Evolutionary conservation across 2,797 vertebrate genomes (phyloP).

Genomic region (Silurus lanzhouensis): DNA sequence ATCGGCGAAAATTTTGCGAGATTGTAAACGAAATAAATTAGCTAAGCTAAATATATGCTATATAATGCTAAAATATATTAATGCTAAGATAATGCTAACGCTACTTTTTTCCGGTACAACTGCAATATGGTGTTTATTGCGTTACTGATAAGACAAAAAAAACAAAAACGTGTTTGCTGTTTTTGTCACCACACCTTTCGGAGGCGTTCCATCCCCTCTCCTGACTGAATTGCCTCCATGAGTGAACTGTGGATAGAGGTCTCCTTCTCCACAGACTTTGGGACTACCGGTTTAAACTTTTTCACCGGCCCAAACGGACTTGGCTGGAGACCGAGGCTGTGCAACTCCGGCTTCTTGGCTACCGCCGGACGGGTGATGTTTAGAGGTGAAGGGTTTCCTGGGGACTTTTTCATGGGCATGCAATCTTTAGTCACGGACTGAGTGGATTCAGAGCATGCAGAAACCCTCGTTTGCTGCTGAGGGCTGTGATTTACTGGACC

Average conservation of each 20-base stretch:
- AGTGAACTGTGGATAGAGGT: slow-evolving; percentile 84
- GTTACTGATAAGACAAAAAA: background rate
- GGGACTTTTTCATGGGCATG: slow-evolving; percentile 19
- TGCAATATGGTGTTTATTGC: background rate
- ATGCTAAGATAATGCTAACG: too few relatives aligned
- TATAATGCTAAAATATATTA: too few relatives aligned
- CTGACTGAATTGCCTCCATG: slow-evolving; percentile 92
- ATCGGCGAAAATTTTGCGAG: too few relatives aligned
- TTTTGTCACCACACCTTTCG: slow-evolving; percentile 78
- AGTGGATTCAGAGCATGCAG: slow-evolving; percentile 19
- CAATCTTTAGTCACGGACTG: slow-evolving; percentile 17
- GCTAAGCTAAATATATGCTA: too few relatives aligned
- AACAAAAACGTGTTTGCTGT: background rate
- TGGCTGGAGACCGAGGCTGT: slow-evolving; percentile 33
- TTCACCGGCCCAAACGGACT: slow-evolving; percentile 86
- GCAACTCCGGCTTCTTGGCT: slow-evolving; percentile 61
- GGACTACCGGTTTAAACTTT: slow-evolving; percentile 85
- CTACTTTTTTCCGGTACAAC: too few relatives aligned
- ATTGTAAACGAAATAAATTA: too few relatives aligned
- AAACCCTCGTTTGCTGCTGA: slow-evolving; percentile 46
- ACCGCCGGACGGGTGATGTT: slow-evolving; percentile 56
- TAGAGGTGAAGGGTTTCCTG: slow-evolving; percentile 18
- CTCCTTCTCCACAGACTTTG: slow-evolving; percentile 82
- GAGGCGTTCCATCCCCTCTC: slow-evolving; percentile 81
- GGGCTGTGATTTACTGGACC: slow-evolving; percentile 51